Percentiles rank a stretch among this genome's conserved stretches.
phyloP scores from a whole-genome alignment of 2,888 invertebrate species.

The Ceramica pisi region DNA sequence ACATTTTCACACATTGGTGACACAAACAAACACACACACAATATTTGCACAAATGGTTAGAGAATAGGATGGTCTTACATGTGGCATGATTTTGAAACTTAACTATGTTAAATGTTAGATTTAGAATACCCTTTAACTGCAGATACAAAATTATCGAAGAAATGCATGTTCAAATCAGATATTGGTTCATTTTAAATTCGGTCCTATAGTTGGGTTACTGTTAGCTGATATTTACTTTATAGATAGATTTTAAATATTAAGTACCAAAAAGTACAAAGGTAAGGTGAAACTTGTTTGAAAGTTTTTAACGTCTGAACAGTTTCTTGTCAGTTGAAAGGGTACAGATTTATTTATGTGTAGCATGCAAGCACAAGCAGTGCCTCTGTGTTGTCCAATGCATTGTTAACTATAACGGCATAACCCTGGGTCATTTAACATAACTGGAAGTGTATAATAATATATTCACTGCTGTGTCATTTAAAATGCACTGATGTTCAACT shows the following conservation, averaged over 20 bases:
- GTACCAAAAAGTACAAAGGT: neutral
- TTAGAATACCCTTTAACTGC: slow-evolving; percentile 44
- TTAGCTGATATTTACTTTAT: neutral
- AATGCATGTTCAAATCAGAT: slow-evolving; percentile 6
- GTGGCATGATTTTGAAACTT: slow-evolving; percentile 55
- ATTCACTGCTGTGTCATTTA: slow-evolving; percentile 31
- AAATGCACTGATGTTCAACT: slow-evolving; percentile 27
- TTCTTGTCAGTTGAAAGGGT: slow-evolving; percentile 38
- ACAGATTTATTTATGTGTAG: slow-evolving; percentile 50
- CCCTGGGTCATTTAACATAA: slow-evolving; percentile 39
- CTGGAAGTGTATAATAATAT: slow-evolving; percentile 15
- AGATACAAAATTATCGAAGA: slow-evolving; percentile 11
- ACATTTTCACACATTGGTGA: slow-evolving; percentile 43
- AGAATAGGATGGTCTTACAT: slow-evolving; percentile 64
- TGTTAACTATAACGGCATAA: slow-evolving; percentile 73
- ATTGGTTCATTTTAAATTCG: neutral
- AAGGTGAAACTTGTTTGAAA: neutral
- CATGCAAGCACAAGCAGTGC: slow-evolving; percentile 64
- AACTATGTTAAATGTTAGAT: slow-evolving; percentile 53
- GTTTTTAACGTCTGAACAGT: neutral
- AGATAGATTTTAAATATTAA: neutral
- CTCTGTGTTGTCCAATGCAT: slow-evolving; percentile 81
- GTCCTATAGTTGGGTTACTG: neutral
- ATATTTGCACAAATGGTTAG: slow-evolving; percentile 32
- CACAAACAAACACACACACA: slow-evolving; percentile 32